phyloP scores from a whole-genome alignment of 2,113 vertebrate species.

The Poecilia latipinna region DNA sequence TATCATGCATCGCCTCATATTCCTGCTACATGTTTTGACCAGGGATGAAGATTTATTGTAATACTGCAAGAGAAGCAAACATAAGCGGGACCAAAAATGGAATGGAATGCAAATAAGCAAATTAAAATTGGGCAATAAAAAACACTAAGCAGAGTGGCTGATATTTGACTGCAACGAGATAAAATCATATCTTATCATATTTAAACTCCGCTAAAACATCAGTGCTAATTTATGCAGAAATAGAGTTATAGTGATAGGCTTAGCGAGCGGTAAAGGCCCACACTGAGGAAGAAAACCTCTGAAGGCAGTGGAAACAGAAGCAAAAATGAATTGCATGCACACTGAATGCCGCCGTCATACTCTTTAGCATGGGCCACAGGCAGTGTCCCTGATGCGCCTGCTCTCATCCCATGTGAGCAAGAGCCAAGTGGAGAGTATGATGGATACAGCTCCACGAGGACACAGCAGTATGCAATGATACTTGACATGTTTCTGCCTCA shows the following conservation, averaged over 20 bases:
- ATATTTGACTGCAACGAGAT: slow-evolving; percentile 22
- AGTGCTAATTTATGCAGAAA: slow-evolving; percentile 60
- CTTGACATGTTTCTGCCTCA: slow-evolving; percentile 68
- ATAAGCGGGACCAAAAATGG: slow-evolving; percentile 10
- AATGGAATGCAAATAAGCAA: slow-evolving; percentile 24
- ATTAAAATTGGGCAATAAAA: not conserved
- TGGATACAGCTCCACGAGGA: slow-evolving; percentile 63
- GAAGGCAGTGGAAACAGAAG: slow-evolving; percentile 50
- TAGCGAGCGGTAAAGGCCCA: slow-evolving; percentile 22
- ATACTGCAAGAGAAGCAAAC: slow-evolving; percentile 11
- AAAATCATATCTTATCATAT: slow-evolving; percentile 24
- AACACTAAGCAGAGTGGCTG: not conserved
- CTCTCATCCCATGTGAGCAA: slow-evolving; percentile 57
- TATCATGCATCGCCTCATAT: slow-evolving; percentile 56
- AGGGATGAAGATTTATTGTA: slow-evolving; percentile 28
- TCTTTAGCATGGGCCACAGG: slow-evolving; percentile 68
- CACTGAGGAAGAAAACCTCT: slow-evolving; percentile 25
- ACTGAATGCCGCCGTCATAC: slow-evolving; percentile 52
- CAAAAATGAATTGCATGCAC: slow-evolving; percentile 58
- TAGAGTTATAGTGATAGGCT: slow-evolving; percentile 43
- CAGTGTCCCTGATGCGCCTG: slow-evolving; percentile 66
- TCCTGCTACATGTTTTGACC: slow-evolving; percentile 35
- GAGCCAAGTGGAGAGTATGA: slow-evolving; percentile 68
- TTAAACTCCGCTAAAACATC: slow-evolving; percentile 33
- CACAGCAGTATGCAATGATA: slow-evolving; percentile 48